phyloP scores from a whole-genome alignment of 2,797 vertebrate species.

The Vespertilio murinus region DNA sequence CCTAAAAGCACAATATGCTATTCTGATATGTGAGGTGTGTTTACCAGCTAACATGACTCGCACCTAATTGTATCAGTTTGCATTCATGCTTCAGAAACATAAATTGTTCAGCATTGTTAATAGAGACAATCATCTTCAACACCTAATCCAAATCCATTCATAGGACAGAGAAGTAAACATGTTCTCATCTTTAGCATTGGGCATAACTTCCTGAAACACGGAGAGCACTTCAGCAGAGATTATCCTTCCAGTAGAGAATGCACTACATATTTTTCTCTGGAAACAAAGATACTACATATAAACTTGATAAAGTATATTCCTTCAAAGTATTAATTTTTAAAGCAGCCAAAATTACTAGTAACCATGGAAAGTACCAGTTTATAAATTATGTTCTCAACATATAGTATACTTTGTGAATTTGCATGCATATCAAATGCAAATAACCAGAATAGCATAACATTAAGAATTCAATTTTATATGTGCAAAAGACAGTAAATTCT shows the following conservation, averaged over 20 bases:
- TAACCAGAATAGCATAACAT: constrained; percentile 68
- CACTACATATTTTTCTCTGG: background rate
- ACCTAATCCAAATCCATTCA: background rate
- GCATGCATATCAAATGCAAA: constrained; percentile 79
- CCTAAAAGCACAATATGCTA: background rate
- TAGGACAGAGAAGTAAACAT: constrained; percentile 39
- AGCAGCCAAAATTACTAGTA: constrained; percentile 70
- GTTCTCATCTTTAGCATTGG: background rate
- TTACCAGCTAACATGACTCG: background rate
- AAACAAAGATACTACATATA: constrained; percentile 65
- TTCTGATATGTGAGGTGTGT: background rate
- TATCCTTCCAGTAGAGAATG: background rate
- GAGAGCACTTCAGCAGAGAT: background rate
- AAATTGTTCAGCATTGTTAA: constrained; percentile 33
- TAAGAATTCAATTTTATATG: constrained; percentile 72
- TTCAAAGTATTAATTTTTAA: constrained; percentile 77
- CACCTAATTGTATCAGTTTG: fast-evolving
- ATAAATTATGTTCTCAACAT: constrained; percentile 69
- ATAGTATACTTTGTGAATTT: constrained; percentile 75
- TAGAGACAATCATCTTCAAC: constrained; percentile 4
- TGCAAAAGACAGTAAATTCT: constrained; percentile 75
- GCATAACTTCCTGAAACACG: constrained; percentile 52
- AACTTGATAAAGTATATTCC: constrained; percentile 62
- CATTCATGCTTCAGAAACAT: constrained; percentile 30
- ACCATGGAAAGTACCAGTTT: constrained; percentile 52